A percentile compares a stretch with the other conserved stretches of the same genome.
phyloP scores from a whole-genome alignment of 2,888 invertebrate genomes.

The Nemoura dubitans region DNA sequence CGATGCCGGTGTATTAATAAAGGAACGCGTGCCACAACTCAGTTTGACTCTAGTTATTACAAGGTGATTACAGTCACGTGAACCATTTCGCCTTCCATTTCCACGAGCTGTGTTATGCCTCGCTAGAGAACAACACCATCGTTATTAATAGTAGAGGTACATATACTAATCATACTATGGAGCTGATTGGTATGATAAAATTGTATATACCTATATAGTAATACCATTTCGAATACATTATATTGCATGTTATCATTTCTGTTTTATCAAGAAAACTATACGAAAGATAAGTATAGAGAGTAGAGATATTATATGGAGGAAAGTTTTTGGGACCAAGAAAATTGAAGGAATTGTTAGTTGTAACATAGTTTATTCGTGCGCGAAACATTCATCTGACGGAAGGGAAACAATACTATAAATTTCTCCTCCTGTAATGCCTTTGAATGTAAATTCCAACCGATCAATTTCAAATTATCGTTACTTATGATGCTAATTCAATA shows the following conservation, averaged over 20 bases:
- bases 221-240: constrained; percentile 1
- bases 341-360: not conserved
- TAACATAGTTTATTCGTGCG: not conserved
- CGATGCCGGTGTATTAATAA: not conserved
- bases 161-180: not conserved
- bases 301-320: not conserved
- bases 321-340: not conserved
- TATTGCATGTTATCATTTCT: not conserved
- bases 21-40: constrained; percentile 30
- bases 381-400: not conserved
- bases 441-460: not conserved
- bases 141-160: constrained; percentile 9
- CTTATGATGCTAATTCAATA: not conserved
- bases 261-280: not conserved
- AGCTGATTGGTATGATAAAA: constrained; percentile 14
- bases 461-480: constrained; percentile 12
- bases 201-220: too few relatives aligned
- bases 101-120: constrained; percentile 20
- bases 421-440: not conserved
- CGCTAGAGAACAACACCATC: not conserved
- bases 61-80: constrained; percentile 30
- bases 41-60: constrained; percentile 24
- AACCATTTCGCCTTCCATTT: not conserved
- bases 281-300: not conserved
- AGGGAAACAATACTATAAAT: not conserved